Evolutionary conservation across 2,888 invertebrate species (phyloP), one percentile per base, ranked within the genome.

Genomic region (Eupithecia tripunctaria): DNA sequence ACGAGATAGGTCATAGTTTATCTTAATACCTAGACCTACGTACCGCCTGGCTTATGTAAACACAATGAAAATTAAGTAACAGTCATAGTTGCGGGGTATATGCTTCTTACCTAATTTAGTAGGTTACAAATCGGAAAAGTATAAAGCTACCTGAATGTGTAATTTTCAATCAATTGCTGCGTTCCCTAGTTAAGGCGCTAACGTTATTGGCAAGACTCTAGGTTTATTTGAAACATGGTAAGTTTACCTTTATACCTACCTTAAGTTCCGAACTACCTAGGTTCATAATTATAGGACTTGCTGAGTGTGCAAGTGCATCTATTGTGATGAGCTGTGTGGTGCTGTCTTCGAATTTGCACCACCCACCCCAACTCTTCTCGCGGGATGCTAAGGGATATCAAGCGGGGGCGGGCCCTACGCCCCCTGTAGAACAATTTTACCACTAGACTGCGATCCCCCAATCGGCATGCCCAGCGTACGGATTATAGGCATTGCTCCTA

Each of bases 61-160:
- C 73, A 76, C 79, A 79, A 76, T 77, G 73, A 47, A 71, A 75
- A 73, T 75, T 69, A 72, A 63, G 76, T 73, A 75, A 65, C 38
- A 64, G 14, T 4, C 25, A 25, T 14, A 8, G 64, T 64, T 64
- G 36, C 63, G 56, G 56, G 56, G 56, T n/a, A 14, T 36, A 12
- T 12, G 12, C 36, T 41, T 21, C 14, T 64, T 64, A 64, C 64
- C 64, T 38, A 64, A 64, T 64, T 64, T 38, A 14, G 38, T 38
- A 38, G 64, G 56, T 21, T 21, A 21, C 14, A 21, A 63, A 41
- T 21, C 10, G 38, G 32, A 59, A 71, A 63, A 36, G 72, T 75
- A 75, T 75, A 71, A 71, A 74, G 32, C 70, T 60, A 47, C 66
- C 62, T 63, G 67, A 38, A 38, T 21, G 32, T 5, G 27, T 15